A percentile compares a stretch with the other conserved stretches of the same genome.
Evolutionary conservation across 2,113 vertebrate genomes (phyloP).

Genomic region (Triplophysa dalaica): DNA sequence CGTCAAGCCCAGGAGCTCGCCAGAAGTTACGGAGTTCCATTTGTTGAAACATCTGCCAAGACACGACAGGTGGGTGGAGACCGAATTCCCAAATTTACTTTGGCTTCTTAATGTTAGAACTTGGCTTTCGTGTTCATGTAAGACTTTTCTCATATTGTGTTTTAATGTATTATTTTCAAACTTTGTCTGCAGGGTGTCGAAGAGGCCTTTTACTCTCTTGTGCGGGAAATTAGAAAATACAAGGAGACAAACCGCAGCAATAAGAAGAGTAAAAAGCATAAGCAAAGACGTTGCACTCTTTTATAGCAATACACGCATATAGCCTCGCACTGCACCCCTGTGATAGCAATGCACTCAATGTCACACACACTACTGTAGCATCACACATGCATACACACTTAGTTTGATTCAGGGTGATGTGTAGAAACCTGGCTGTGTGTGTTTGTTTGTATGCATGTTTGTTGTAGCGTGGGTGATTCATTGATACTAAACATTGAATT

Average conservation of each 20-base stretch:
- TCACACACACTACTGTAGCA: slow-evolving; percentile 49
- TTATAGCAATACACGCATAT: slow-evolving; percentile 69
- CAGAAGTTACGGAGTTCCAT: slow-evolving; percentile 79
- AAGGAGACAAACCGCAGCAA: slow-evolving; percentile 85
- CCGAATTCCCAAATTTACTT: too few species aligned
- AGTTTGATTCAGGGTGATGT: slow-evolving; percentile 21
- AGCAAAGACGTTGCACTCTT: slow-evolving; percentile 79
- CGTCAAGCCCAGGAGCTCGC: slow-evolving; percentile 81
- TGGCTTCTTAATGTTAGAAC: too few species aligned
- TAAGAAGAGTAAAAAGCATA: slow-evolving; percentile 83
- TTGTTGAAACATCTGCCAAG: slow-evolving; percentile 85
- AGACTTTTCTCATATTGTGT: neutral
- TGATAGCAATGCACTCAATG: slow-evolving; percentile 29
- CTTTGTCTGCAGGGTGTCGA: slow-evolving; percentile 76
- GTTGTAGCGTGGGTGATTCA: neutral
- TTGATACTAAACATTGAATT: slow-evolving; percentile 13
- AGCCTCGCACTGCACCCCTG: slow-evolving; percentile 44
- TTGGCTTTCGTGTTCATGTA: too few species aligned
- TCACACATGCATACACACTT: slow-evolving; percentile 9
- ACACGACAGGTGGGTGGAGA: slow-evolving; percentile 77
- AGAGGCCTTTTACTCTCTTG: slow-evolving; percentile 85
- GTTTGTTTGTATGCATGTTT: slow-evolving; percentile 11
- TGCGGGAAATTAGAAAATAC: slow-evolving; percentile 83
- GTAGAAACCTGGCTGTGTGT: slow-evolving; percentile 14
- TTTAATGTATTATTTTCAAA: neutral